Evolutionary conservation across 2,888 invertebrate genomes (phyloP), one percentile per base, ranked within the genome.

Genomic region (Thera britannica): DNA sequence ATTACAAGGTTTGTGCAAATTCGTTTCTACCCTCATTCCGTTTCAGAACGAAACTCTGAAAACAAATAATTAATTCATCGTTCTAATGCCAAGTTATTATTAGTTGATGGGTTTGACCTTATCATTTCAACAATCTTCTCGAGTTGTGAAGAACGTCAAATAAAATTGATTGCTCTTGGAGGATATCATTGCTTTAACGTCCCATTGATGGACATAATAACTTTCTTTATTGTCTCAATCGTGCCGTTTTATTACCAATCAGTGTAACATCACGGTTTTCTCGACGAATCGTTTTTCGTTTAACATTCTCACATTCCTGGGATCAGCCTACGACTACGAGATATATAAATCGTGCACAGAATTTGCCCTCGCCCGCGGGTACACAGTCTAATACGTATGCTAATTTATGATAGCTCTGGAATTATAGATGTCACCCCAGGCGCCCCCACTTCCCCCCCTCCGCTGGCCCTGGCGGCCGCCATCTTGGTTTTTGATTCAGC

Each of bases 341-440:
- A 36, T 11, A 34, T 44, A 82, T 66, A 70, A 61, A 79, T 85
- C 88, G 84, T 86, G 87, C 83, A 83, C 81, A 77, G 87, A 91
- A 90, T 90, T 84, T 81, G 83, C 86, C 81, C 77, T 80, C 79
- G 75, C 79, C 72, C 69, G 76, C 80, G 80, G 79, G 78, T 78
- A 79, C 79, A 81, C 84, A 88, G 88, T 90, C 89, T 90, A 93
- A 92, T 92, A 91, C 91, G 87, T 92, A 92, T 92, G 92, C 91
- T 90, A 93, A 93, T 93, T 92, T 90, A 90, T 87, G 90, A 88
- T 88, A 85, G 89, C 89, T 85, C 80, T 77, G 86, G 90, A 91
- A 92, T 92, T 91, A 92, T 93, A 90, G 91, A 92, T 90, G 92
- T 92, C 90, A 86, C 90, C 81, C 82, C 74, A 82, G 83, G 88